Base-by-base conservation (phyloP, 1,140 invertebrate genomes). In the Diorhabda sublineata region DNA sequence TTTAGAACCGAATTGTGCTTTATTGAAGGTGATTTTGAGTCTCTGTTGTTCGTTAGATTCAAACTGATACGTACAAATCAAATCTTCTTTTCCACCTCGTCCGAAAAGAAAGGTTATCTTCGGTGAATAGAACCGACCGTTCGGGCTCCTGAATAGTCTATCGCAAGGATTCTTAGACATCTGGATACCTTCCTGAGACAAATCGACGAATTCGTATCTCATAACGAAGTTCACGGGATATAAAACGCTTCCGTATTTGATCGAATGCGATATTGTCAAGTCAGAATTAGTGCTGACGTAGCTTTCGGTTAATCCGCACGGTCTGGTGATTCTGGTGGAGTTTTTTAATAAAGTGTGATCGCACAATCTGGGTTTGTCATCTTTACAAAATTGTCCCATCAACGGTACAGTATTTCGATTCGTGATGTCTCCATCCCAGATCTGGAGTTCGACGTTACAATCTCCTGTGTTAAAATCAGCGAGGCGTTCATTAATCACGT, bases 31-130 rank as follows among this genome's bases (percentile, higher is more conserved):
- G 58, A 91, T 77, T 77, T 87, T 85, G 61, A 91, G 84, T 73
- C 87, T 82, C 77, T 92, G 87, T 45, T 87, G 84, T n/a, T 84
- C 80, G 66, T 85, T 86, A 0, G 87, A 87, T 81, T 90, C 88
- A 77, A 94, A 93, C 75, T 88, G 86, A 76, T 92, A 88, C 47
- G 88, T 83, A 77, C 92, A 94, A 67, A 85, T 90, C 44, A 94
- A 78, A 78, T 92, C 91, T 72, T 87, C 85, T 6, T 89, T 85
- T 2, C 92, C 92, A 2, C 92, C 92, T 64, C 92, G 84, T 2
- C 92, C 91, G 74, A 91, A 94, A 73, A 92, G 88, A 82, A 94
- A 94, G 11, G 93, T 91, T 74, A 89, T 92, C 71, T 87, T 86
- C 0, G 92, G 91, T 2, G 91, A 92, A 74, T 87, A 86, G 77